Base-by-base conservation (phyloP, 2,797 vertebrate genomes). In the Pangasius larnaudii region DNA sequence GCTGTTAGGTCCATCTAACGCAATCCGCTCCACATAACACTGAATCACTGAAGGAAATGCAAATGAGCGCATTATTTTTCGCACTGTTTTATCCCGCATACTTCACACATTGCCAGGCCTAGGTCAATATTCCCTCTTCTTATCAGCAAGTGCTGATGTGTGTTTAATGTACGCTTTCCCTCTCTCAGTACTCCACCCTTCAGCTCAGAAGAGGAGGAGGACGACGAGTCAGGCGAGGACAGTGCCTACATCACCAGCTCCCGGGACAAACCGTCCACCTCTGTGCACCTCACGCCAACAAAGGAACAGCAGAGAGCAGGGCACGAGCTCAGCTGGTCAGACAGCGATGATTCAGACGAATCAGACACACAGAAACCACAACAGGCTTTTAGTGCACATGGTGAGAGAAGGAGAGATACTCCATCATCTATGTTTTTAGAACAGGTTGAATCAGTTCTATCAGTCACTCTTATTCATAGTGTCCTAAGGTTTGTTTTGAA, bases 121-220 rank as follows among this genome's bases (percentile, higher is more conserved):
- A n/a, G 42, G 30, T 80, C 74, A 65, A 77, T 71, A 58, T 86
- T 77, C 13, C 16, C 2, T 74, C 51, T 22, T 46, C 56, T 83
- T 90, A 78, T 80, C 39, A 88, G 71, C 33, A 13, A 75, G 42
- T n/a, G 36, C 30, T 84, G n/a, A 74, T 80, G 22, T 90, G 27
- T 88, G 49, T 83, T 53, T 88, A 86, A 90, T 49, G 30, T 61
- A 30, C 27, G 5, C 46, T 39, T 86, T 88, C 58, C n/a, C 13
- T 82, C 86, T 33, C 9, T 80, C 89, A 96, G 95, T 77, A 96
- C 94, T 0, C 92, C 96, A 51, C 95, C 94, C 0, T 95, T 96
- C 85, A 96, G 94, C 51, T 95, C 95, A 51, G 95, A 95, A 88
- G 94, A 86, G 2, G 92, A 46, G 10, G 85, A 86, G 2, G 94